Evolutionary conservation across 2,888 invertebrate genomes (phyloP).

Genomic region (Alloscopus bannaensis): DNA sequence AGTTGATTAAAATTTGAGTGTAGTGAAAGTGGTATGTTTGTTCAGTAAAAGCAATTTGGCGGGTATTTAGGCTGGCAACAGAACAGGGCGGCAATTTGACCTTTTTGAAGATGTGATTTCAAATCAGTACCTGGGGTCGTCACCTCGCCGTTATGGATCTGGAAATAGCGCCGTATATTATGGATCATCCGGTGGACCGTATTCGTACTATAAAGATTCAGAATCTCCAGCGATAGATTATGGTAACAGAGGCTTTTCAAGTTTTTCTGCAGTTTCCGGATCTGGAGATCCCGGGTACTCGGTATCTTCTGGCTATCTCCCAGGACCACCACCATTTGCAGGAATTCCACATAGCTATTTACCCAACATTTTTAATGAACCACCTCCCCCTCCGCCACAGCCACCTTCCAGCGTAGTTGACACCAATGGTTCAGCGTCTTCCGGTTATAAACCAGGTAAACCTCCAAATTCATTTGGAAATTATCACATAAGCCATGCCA

Average conservation of each 20-base stretch:
- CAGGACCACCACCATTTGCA: not conserved
- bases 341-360: not conserved
- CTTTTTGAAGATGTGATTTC: not conserved
- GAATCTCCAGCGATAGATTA: not conserved
- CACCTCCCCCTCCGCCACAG: not conserved
- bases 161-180: too few species aligned
- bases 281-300: too few species aligned
- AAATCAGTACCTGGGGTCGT: not conserved
- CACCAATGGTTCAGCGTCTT: not conserved
- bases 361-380: not conserved
- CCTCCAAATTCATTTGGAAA: constrained; percentile 5
- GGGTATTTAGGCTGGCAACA: too few species aligned
- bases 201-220: not conserved
- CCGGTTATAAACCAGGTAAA: constrained; percentile 24
- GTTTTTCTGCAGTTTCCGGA: constrained; percentile 11
- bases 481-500: not conserved
- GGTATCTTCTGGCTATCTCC: not conserved
- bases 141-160: not conserved
- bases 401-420: too few species aligned
- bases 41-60: too few species aligned
- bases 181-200: not conserved
- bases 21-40: too few species aligned
- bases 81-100: not conserved
- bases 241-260: not conserved
- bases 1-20: too few species aligned